Percentiles rank a stretch among this genome's conserved stretches.
phyloP scores from a whole-genome alignment of 64 coral and sea anemone genomes.

The Porites australiensis region DNA sequence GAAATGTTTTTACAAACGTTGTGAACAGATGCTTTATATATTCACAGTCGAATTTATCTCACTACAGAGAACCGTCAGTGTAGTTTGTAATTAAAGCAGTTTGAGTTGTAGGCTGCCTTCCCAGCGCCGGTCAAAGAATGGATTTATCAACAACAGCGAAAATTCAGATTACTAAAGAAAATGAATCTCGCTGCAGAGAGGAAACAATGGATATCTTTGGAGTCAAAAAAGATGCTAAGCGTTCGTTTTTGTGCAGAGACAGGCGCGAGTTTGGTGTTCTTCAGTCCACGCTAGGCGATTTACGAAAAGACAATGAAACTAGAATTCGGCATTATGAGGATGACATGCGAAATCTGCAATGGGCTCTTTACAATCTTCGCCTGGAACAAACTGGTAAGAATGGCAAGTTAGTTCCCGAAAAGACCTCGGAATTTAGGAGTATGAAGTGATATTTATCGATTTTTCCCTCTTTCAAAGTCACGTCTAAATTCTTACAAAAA shows the following conservation, averaged over 20 bases:
- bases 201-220: conserved; percentile 38
- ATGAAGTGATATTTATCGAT: not conserved
- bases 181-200: conserved; percentile 40
- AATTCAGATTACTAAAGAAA: conserved; percentile 9
- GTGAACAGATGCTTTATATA: too few species aligned
- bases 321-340: conserved; percentile 4
- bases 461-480: not conserved
- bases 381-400: not conserved
- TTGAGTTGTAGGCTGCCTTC: not conserved
- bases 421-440: not conserved
- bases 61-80: too few species aligned
- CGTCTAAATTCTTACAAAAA: too few species aligned
- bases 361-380: conserved; percentile 34
- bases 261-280: conserved; percentile 26
- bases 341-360: conserved; percentile 20
- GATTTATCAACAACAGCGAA: not conserved
- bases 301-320: not conserved
- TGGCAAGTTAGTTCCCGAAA: not conserved
- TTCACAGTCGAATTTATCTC: too few species aligned
- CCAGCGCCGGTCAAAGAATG: not conserved
- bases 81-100: not conserved
- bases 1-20: not conserved
- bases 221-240: conserved; percentile 20
- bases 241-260: conserved; percentile 43
- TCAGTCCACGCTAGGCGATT: conserved; percentile 1